These are phyloP conservation scores for Gallinago jamesoni DNA, from an alignment of 2,113 vertebrate genomes.

Conservation along the genomic window DNA sequence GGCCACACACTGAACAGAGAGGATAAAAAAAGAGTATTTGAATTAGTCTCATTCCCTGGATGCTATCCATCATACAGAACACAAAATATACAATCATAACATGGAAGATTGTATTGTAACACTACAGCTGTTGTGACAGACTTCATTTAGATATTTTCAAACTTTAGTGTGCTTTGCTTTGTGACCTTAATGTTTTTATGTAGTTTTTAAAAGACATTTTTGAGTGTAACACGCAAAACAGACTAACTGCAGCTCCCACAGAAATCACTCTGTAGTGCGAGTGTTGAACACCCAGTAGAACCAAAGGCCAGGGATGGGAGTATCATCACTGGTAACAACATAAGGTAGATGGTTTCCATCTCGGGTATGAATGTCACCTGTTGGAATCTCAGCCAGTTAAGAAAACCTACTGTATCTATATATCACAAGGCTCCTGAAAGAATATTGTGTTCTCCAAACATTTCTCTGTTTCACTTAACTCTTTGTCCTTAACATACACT, in stretches of 20 bases:
- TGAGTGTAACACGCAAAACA: neutral
- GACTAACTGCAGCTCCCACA: neutral
- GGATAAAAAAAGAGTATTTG: conserved; percentile 55
- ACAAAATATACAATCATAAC: conserved; percentile 59
- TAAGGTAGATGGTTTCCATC: neutral
- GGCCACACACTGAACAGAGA: conserved; percentile 60
- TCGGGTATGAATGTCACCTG: neutral
- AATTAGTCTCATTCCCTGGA: conserved; percentile 53
- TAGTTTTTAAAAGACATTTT: conserved; percentile 17
- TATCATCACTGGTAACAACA: neutral
- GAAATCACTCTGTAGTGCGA: neutral
- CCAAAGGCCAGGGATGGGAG: neutral
- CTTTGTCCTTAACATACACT: neutral
- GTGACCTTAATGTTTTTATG: conserved; percentile 41
- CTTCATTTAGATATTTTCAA: conserved; percentile 46
- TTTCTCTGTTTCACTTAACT: neutral
- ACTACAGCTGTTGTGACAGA: conserved; percentile 60
- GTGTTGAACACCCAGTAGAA: neutral
- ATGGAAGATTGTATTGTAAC: conserved; percentile 60
- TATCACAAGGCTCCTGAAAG: neutral
- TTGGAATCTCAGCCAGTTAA: neutral
- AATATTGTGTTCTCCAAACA: neutral
- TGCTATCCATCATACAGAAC: conserved; percentile 54
- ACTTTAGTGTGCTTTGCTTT: neutral
- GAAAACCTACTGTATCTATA: neutral